These are phyloP conservation scores for Dorcus parallelipipedus DNA, from an alignment of 2,888 invertebrate species.

Conservation along the genomic window DNA sequence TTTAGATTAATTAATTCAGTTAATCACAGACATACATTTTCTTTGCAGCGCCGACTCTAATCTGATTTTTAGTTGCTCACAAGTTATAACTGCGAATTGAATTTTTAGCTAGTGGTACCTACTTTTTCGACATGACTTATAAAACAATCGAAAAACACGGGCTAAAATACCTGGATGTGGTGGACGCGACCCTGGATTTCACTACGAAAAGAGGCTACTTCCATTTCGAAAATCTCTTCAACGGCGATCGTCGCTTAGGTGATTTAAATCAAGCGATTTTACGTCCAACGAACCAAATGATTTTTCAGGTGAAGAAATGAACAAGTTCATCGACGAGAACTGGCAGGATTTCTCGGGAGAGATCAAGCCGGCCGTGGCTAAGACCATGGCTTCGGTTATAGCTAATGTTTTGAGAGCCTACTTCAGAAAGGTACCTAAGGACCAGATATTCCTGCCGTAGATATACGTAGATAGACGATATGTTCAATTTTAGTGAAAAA, in stretches of 20 bases:
- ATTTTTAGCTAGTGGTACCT: slow-evolving; percentile 30
- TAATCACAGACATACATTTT: too few species aligned
- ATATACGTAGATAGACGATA: too few species aligned
- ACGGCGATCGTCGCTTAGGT: slow-evolving; percentile 28
- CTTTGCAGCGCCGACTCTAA: too few species aligned
- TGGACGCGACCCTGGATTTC: slow-evolving; percentile 22
- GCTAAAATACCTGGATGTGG: slow-evolving; percentile 28
- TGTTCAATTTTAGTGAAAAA: too few species aligned
- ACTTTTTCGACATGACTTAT: slow-evolving; percentile 33
- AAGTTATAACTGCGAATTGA: too few species aligned
- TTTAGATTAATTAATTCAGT: too few species aligned
- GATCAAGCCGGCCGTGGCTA: slow-evolving; percentile 3
- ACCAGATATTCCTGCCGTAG: too few species aligned
- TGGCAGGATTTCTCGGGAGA: slow-evolving; percentile 33
- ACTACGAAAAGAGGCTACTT: slow-evolving; percentile 27
- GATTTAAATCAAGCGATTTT: background rate
- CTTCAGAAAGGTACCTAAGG: too few species aligned
- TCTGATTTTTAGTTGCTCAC: too few species aligned
- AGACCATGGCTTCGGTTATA: too few species aligned
- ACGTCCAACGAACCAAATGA: too few species aligned
- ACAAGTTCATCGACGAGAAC: slow-evolving; percentile 38
- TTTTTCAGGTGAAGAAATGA: slow-evolving; percentile 35
- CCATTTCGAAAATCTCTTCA: slow-evolving; percentile 29
- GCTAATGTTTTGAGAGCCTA: too few species aligned
- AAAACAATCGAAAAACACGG: slow-evolving; percentile 28